phyloP scores from a whole-genome alignment of 2,113 vertebrate genomes.

The Rhinoderma darwinii region DNA sequence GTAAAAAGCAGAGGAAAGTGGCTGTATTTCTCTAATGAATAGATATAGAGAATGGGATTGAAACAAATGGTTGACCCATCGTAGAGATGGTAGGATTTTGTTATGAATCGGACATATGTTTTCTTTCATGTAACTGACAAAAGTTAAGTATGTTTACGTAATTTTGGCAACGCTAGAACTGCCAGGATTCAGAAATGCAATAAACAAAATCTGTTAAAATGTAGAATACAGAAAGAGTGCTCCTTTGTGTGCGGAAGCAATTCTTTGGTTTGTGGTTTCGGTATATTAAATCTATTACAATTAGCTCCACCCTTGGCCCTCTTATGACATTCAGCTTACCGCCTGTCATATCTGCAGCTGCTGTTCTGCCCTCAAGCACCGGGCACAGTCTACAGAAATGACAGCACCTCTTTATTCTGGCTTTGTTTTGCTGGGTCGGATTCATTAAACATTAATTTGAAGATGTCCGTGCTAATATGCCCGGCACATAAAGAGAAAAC shows the following conservation, averaged over 20 bases:
- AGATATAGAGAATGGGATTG: too few relatives aligned
- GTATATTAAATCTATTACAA: not conserved
- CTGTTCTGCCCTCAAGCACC: not conserved
- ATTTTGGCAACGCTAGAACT: not conserved
- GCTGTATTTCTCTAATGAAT: too few relatives aligned
- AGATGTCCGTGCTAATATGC: not conserved
- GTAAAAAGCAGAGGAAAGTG: too few relatives aligned
- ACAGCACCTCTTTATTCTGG: not conserved
- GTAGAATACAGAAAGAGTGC: not conserved
- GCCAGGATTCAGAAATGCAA: not conserved
- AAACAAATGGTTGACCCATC: too few relatives aligned
- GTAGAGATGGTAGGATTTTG: too few relatives aligned
- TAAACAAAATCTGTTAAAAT: not conserved
- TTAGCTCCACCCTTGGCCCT: not conserved
- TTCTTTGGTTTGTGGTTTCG: not conserved
- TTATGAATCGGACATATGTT: too few relatives aligned
- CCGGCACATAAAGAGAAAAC: not conserved
- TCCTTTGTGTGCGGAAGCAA: not conserved
- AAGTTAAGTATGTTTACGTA: not conserved
- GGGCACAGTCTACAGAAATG: not conserved
- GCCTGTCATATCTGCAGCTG: not conserved
- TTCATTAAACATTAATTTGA: constrained; percentile 23
- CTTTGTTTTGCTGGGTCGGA: constrained; percentile 9
- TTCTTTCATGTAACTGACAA: not conserved
- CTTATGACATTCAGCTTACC: not conserved